A percentile compares a stretch with the other conserved stretches of the same genome.
These are phyloP conservation scores for Tachycineta bicolor DNA, from an alignment of 2,113 vertebrate species.

Conservation along the genomic window DNA sequence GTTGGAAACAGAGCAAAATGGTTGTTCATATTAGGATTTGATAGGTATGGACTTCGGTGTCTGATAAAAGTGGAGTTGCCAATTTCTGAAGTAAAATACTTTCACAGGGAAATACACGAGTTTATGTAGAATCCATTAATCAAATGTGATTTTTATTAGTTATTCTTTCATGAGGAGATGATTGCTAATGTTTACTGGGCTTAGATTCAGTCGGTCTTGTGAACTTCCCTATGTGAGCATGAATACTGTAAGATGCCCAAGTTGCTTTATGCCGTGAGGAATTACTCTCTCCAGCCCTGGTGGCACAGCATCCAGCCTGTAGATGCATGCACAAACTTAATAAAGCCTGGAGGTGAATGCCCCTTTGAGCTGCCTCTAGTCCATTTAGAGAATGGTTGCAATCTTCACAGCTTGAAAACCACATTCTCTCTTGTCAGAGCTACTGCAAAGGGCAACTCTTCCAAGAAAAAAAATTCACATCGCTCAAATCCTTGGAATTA, in stretches of 20 bases:
- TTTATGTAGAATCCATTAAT: background rate
- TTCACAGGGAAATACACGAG: background rate
- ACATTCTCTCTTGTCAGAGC: rapidly evolving
- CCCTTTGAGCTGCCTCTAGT: background rate
- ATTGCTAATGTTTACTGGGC: background rate
- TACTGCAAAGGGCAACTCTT: background rate
- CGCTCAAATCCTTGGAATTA: background rate
- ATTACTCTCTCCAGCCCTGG: background rate
- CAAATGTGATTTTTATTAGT: background rate
- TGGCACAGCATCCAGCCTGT: background rate
- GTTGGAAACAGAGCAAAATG: background rate
- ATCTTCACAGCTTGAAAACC: background rate
- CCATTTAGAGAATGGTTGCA: background rate
- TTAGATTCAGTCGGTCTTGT: background rate
- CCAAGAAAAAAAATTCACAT: background rate
- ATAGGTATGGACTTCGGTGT: rapidly evolving
- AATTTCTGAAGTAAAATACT: background rate
- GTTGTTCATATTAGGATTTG: background rate
- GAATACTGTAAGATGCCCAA: background rate
- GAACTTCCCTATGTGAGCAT: background rate
- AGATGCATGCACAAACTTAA: background rate
- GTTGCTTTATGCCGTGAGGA: background rate
- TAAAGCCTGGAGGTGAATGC: background rate
- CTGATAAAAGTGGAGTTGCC: background rate
- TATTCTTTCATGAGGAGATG: background rate